Evolutionary conservation across 2,113 vertebrate genomes (phyloP), one percentile per base, ranked within the genome.

Genomic region (Protomyctophum bolini): DNA sequence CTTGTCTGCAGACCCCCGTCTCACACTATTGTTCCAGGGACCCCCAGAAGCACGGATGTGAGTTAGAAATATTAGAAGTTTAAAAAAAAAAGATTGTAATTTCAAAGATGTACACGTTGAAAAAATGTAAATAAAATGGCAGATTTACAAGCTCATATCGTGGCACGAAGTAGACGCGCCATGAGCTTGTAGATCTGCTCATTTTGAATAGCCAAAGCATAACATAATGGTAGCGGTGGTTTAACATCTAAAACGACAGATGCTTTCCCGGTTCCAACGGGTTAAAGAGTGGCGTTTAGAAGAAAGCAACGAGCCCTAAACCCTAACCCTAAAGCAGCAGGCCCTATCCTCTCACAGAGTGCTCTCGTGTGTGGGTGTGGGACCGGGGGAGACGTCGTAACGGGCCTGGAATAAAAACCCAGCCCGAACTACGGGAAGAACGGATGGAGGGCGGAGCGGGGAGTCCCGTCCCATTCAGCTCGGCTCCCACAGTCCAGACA

Each of bases 361-460:
- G 33, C 51, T 59, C 49, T 41, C 15, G 10, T 68, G 60, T 21
- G 56, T 73, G 50, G 57, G 62, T 58, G 68, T 11, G 29, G 50
- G 52, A 45, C 21, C 8, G 14, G 12, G 4, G 10, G 7, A 61
- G 0, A n/a, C n/a, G n/a, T n/a, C n/a, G 4, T 7, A 70, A 21
- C 21, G 33, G 9, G 64, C 46, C 57, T 50, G 10, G 76, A 77
- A 81, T 70, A 83, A 62, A 62, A 47, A 4, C 7, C 6, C 11
- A 45, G 28, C 62, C n/a, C n/a, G 5, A 41, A 41, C 33, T 4
- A 41, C 33, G 33, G 21, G 21, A 21, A 9, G 10, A 15, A 1
- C 10, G 29, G 51, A 70, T 60, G 49, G 10, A 66, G 70, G 68
- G 68, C 33, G 33, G 33, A 21, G 21, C 21, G 21, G 74, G 21